Conservation (phyloP, 2,888 invertebrate species). For the Theristus sp. region DNA sequence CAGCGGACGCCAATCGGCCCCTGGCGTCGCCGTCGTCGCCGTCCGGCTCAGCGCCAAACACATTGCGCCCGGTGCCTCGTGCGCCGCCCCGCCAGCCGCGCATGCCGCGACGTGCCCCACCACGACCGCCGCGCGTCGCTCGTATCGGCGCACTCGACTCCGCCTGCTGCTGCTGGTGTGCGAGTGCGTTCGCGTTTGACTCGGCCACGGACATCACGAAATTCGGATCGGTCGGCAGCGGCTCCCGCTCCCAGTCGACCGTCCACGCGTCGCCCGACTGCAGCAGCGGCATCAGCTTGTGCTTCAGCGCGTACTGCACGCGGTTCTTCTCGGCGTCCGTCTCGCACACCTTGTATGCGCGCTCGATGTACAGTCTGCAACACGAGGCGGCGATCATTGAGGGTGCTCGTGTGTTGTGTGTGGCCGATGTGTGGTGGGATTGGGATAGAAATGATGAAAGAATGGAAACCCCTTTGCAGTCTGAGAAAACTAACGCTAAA, state of each 20-base stretch:
- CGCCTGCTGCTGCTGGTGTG: neutral
- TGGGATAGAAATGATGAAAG: neutral
- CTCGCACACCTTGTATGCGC: constrained; percentile 74
- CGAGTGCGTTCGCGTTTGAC: neutral
- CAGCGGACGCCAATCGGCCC: too few species aligned
- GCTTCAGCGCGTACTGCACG: constrained; percentile 79
- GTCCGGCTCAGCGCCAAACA: neutral
- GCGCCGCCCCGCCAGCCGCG: neutral
- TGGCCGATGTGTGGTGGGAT: neutral
- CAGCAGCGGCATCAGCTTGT: constrained; percentile 73
- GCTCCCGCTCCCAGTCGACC: constrained; percentile 83
- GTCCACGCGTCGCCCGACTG: constrained; percentile 66
- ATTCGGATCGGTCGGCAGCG: constrained; percentile 48
- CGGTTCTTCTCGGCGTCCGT: constrained; percentile 74
- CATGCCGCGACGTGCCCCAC: too few species aligned
- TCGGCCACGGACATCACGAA: too few species aligned
- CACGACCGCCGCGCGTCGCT: too few species aligned
- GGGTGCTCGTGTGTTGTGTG: too few species aligned
- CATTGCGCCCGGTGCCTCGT: neutral
- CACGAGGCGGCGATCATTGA: neutral
- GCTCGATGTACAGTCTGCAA: constrained; percentile 56
- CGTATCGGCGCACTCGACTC: too few species aligned
- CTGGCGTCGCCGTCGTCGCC: constrained; percentile 2
- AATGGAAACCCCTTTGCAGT: neutral
- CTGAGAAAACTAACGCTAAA: too few species aligned